Base-by-base conservation (phyloP, 1,140 invertebrate genomes). In the Sipha flava region DNA sequence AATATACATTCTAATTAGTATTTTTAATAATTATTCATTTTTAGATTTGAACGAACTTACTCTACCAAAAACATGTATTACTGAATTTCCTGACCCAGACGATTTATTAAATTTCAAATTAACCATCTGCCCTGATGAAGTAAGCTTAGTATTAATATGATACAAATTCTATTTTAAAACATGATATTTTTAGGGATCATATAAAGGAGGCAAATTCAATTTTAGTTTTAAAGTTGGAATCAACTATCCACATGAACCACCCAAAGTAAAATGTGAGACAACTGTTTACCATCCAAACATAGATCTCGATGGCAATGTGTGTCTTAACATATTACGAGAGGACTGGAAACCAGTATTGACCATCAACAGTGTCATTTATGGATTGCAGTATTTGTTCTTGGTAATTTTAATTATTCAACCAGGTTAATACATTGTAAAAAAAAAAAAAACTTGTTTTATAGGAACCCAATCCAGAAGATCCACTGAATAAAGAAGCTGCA, bases 291-390 rank as follows among this genome's bases (percentile, higher is more conserved):
- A 97, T 87, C 95, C 95, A 34, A 97, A 97, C 85, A 97, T 97
- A 86, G 95, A 97, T 87, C 87, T 96, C 80, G 95, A 97, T 85
- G 95, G 95, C 68, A 97, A 97, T 88, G 95, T 97, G 7, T 97
- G 95, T 84, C 87, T 97, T 70, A 97, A 97, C 87, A 97, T 97
- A 84, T 87, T 97, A 80, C 89, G 97, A 84, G 97, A 98, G 91
- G 97, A 99, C 87, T 99, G 97, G 97, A 99, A 99, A 87, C 97
- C 97, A 81, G 97, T 98, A 80, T 89, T 99, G 77, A 98, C 96
- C 57, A 96, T 99, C 82, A 98, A 97, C 86, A 97, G 96, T 80
- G 96, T 99, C 87, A 94, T 99, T 68, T 98, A 98, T 90, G 97
- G 97, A 82, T 89, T 99, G 82, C 96, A 98, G 85, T 98, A 97